Base-by-base conservation (phyloP, 2,888 invertebrate species). In the Drosophila acutilabella region DNA sequence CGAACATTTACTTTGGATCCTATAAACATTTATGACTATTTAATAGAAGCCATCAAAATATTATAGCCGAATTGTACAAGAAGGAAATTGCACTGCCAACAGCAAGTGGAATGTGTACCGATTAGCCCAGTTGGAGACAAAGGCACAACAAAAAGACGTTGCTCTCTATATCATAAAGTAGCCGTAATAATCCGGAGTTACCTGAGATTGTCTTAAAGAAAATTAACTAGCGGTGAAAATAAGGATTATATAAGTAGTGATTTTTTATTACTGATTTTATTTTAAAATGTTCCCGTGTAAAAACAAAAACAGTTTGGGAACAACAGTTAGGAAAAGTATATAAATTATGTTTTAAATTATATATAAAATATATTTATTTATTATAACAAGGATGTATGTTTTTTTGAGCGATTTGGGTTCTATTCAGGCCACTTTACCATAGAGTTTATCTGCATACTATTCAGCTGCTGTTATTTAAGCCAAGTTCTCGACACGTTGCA, bases 31-130 rank as follows among this genome's bases (percentile, higher is more conserved):
- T 60, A 83, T 78, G 14, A 60, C 47, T 41, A 23, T 23, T 59
- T 80, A 83, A 80, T 80, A 69, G 50, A 48, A 36, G 59, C 45
- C 53, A 83, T 81, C 67, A 83, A 83, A 83, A 81, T 64, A 84
- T 81, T 70, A 48, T 18, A 70, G 23, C 40, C 8, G 14, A 71
- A 51, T 54, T 23, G 33, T 2, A 41, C 41, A 51, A 47, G 40
- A 33, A n/a, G 23, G 11, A 67, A 67, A 16, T 36, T 41, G 45
- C 45, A 68, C 45, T 33, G 4, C n/a, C 14, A 36, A 11, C 42
- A 18, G 16, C 42, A 11, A 11, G 20, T 20, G 20, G 56, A 56
- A 56, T 56, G 7, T 56, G 44, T 42, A 44, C 8, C 54, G 42
- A 54, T 44, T 54, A 54, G 10, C 42, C 20, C 42, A 54, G 44